Evolutionary conservation across 35 echinoderm and acorn worm species (phyloP), one percentile per base, ranked within the genome.

Genomic region (Heliocidaris tuberculata): DNA sequence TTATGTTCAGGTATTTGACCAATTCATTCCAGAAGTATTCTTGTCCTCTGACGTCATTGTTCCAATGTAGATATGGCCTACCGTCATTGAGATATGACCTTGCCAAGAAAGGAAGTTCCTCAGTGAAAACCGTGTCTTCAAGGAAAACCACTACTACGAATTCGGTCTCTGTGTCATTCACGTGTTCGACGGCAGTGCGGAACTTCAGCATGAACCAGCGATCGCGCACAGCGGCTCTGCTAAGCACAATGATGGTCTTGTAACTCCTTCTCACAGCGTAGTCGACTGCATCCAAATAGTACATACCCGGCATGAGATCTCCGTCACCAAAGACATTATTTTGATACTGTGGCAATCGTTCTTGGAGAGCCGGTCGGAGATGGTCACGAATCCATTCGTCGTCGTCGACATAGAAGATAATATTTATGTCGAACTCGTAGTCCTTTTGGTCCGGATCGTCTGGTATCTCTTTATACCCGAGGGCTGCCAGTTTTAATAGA

Each of bases 11-110:
- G n/a, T 92, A 13, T n/a, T 92, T 92, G 27, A 13, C 90, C 50
- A 92, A 92, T 30, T 30, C n/a, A 8, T 92, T 30, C 90, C 90
- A 92, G 90, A 92, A 92, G 31, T 92, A 92, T 48, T 50, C 90
- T 48, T 92, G 90, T 17, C 90, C 90, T 50, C 50, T 30, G 7
- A 30, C 47, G 9, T 92, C 90, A 4, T 54, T 2, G 2, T 47
- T 48, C 90, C 90, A 92, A 9, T 30, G 8, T 12, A 92, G 49
- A n/a, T 92, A 92, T 9, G 42, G 47, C 30, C 49, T 48, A 4
- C 48, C n/a, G n/a, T 56, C 49, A 56, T 24, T 92, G 90, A 92
- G 90, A 48, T 19, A 92, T 13, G 50, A 30, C n/a, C 90, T 48
- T 11, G 29, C 90, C 27, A 92, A 13, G 29, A 92, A 92, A 47